Evolutionary conservation across 2,797 vertebrate species (phyloP).

Genomic region (Apogon talboti): DNA sequence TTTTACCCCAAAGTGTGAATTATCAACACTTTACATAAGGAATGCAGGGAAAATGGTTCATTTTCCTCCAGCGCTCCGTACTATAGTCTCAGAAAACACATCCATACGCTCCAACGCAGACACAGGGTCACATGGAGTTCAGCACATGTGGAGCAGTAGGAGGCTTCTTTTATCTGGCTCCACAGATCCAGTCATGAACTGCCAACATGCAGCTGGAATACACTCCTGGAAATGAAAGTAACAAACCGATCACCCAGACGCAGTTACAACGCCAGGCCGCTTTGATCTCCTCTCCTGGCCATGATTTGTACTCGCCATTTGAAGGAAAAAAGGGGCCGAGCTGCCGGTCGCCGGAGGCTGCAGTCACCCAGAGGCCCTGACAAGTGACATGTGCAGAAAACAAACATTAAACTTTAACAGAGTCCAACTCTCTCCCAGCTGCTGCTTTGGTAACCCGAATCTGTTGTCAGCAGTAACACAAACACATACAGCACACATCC

Average conservation of each 20-base stretch:
- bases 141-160: conserved; percentile 49
- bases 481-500: conserved; percentile 26
- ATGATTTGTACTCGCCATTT: conserved; percentile 52
- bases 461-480: conserved; percentile 47
- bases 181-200: conserved; percentile 34
- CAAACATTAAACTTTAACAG: conserved; percentile 82
- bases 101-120: neutral
- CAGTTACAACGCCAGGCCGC: conserved; percentile 37
- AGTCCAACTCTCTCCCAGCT: conserved; percentile 49
- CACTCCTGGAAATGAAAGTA: conserved; percentile 21
- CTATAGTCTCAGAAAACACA: neutral
- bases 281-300: conserved; percentile 50
- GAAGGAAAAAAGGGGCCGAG: conserved; percentile 19
- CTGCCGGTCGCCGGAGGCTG: conserved; percentile 40
- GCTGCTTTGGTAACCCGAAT: conserved; percentile 64
- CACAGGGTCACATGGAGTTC: conserved; percentile 41
- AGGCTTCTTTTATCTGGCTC: conserved; percentile 15
- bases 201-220: conserved; percentile 29
- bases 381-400: conserved; percentile 62
- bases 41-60: neutral
- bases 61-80: neutral
- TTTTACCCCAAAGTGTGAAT: neutral
- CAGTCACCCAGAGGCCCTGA: conserved; percentile 58
- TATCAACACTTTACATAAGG: neutral
- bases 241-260: conserved; percentile 23